Evolutionary conservation across 2,888 invertebrate species (phyloP), one percentile per base, ranked within the genome.

Genomic region (Hartigia nigra): DNA sequence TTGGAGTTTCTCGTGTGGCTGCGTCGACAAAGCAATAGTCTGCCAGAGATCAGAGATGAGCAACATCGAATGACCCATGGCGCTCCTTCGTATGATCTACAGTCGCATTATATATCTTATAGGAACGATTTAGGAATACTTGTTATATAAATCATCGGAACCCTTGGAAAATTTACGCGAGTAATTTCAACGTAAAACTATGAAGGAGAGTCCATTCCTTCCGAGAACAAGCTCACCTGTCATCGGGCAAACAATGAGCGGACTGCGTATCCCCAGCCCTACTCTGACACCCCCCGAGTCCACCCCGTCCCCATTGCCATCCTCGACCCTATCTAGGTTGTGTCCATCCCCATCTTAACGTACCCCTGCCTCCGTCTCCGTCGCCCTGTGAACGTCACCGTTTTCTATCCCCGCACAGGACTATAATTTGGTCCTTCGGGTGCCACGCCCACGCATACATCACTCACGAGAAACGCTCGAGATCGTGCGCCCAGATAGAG

Each of bases 391-490:
- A 23, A 23, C 55, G 55, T 55, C 55, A 55, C 23, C 23, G 55
- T 55, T 72, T 72, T 34, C 72, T 72, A 72, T 72, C 72, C 72
- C 34, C 72, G 31, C 74, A 32, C 36, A 81, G 82, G 82, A 81
- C 85, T 86, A 84, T 87, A 87, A 87, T 86, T 88, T 87, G 85
- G 84, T 86, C 78, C 78, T 80, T 74, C 77, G 72, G 69, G 81
- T 82, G 85, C 88, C 88, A 87, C 87, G 88, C 87, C 88, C 86
- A 85, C 85, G 82, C 84, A 87, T 87, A 86, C 86, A 85, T 88
- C 87, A 88, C 83, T 81, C 76, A 69, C 76, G 76, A 77, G 76
- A 82, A 81, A 79, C 78, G 78, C 76, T 75, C 70, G 76, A 80
- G 82, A 83, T 82, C 81, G 79, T 77, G 78, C 74, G 77, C 77